Evolutionary conservation across 2,113 vertebrate species (phyloP), one percentile per base, ranked within the genome.

Genomic region (Protomyctophum bolini): DNA sequence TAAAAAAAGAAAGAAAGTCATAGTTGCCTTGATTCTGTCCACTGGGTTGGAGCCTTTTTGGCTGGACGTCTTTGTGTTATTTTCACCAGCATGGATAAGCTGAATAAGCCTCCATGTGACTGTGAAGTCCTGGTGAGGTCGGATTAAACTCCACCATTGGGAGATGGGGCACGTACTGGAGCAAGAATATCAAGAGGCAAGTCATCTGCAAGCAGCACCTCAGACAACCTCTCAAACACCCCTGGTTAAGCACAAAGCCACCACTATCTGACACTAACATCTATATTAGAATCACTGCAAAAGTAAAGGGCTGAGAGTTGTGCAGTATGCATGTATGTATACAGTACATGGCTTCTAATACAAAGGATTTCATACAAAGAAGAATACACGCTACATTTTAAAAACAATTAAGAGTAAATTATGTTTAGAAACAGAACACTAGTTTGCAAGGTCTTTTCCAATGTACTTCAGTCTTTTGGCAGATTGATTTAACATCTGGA

Each of bases 101-200:
- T 75, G 81, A 79, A 81, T 89, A 91, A 90, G 88, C 86, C 86
- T 87, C 74, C 89, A 87, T 90, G 91, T 93, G 92, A 91, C 82
- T 83, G 68, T 56, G 78, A 49, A 52, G 78, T 48, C 77, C 82
- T 55, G 63, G 71, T 11, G 72, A 73, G 84, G 75, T 85, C 84
- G 85, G 87, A 90, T 90, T 84, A 84, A 65, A 70, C 58, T 63
- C 72, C 82, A 86, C 71, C 0, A 52, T 50, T 81, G 80, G 74
- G 63, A 75, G 75, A 82, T 82, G 80, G 77, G 7, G 57, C 51
- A 70, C n/a, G n/a, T n/a, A n/a, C 59, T 58, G 1, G 0, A 67
- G 66, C 63, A 66, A 63, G 77, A 33, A 56, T 80, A 64, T 65
- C 60, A 56, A 77, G 66, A 76, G 67, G 63, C 50, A 15, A 75